phyloP scores from a whole-genome alignment of 1,140 invertebrate species.

The Drosophila nigromelanica region DNA sequence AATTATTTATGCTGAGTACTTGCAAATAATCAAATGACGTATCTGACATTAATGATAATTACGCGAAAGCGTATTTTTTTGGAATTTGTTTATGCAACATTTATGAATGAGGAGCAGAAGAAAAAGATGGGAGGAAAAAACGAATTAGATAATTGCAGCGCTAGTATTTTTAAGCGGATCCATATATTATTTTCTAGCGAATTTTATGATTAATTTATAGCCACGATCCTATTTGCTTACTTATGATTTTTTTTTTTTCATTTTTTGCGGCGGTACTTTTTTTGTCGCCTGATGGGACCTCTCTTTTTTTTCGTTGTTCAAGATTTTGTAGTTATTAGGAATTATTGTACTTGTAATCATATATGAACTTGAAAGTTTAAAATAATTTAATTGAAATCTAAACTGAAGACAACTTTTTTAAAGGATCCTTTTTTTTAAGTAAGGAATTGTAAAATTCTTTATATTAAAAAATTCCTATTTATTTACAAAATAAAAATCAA shows the following conservation, averaged over 20 bases:
- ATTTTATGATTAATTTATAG: background rate
- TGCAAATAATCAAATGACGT: conserved; percentile 11
- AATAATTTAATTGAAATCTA: no score
- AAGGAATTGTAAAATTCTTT: no score
- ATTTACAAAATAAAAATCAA: no score
- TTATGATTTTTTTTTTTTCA: background rate
- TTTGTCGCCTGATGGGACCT: no score
- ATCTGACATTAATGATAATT: conserved; percentile 14
- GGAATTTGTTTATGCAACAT: conserved; percentile 20
- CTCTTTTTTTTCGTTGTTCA: background rate
- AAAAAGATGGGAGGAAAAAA: background rate
- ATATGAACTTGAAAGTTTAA: no score
- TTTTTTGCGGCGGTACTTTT: background rate
- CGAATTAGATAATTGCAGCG: background rate
- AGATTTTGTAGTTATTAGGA: no score
- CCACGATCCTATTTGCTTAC: background rate
- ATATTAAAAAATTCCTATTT: no score
- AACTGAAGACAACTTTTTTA: no score
- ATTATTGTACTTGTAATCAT: no score
- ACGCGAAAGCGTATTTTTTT: background rate
- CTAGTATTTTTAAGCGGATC: conserved; percentile 13
- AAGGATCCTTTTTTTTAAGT: no score
- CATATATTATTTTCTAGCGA: background rate
- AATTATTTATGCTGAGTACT: conserved; percentile 32
- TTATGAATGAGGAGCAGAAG: conserved; percentile 9